Base-by-base conservation (phyloP, 2,113 vertebrate genomes). In the Strix aluco region DNA sequence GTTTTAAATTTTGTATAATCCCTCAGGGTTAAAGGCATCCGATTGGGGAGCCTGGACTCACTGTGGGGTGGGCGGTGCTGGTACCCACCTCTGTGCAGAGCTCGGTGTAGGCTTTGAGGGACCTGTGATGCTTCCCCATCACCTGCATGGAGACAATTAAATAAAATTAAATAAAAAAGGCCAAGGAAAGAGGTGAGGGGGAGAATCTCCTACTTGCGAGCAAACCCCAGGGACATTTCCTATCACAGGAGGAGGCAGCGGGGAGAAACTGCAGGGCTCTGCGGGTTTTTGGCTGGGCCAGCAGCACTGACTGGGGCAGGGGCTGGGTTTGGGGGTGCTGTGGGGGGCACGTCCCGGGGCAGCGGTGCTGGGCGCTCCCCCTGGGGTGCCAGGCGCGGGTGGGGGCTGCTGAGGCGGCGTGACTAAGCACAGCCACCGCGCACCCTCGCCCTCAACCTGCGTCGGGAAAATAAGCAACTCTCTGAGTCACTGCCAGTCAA, bases 211-310 rank as follows among this genome's bases (percentile, higher is more conserved):
- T 4, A 0, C 63, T 2, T 2, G 16, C 0, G 9, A 15, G 27
- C 42, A n/a, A 27, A 9, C 32, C 54, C 69, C 1, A 15, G 58
- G 55, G 42, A 2, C 1, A 27, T 10, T 42, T 13, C 40, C 62
- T 29, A 10, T 8, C 21, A 0, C 0, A 12, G 44, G 27, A 22
- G 26, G 38, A 8, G 34, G 11, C 2, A 9, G 26, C 1, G 1
- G 3, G 58, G 51, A 36, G 38, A 25, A 11, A 2, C 46, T 4
- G 5, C 7, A 1, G n/a, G 29, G 46, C 72, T 42, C 14, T 3
- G 54, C 0, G 4, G 34, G 27, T 3, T 6, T 22, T 26, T 19
- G 63, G 55, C 47, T 4, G 14, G 25, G 42, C 62, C n/a, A 2
- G 49, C 57, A 27, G 47, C 34, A 8, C 30, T 1, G 7, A 8